phyloP scores from a whole-genome alignment of 1,140 invertebrate genomes.

The Limonius californicus region DNA sequence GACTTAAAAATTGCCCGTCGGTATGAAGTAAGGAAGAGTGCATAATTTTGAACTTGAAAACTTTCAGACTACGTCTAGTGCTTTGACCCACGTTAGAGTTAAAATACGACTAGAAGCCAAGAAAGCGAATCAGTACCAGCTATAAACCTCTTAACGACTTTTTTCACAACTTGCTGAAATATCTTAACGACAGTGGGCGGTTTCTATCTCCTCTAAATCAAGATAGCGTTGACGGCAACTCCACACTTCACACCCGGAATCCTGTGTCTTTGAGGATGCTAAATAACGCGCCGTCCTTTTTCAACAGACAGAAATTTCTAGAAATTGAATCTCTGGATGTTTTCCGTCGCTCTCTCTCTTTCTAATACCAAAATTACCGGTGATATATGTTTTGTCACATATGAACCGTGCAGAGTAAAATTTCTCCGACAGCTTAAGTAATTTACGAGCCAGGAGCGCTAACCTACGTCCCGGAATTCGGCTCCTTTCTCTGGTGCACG shows the following conservation, averaged over 20 bases:
- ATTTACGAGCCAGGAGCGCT: not conserved
- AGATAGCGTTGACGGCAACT: slow-evolving; percentile 1
- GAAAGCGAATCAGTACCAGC: slow-evolving; percentile 7
- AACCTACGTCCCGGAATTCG: not conserved
- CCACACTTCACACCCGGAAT: not conserved
- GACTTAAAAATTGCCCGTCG: not conserved
- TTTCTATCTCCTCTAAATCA: slow-evolving; percentile 5
- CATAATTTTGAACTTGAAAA: not conserved
- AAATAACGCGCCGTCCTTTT: not conserved
- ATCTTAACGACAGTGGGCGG: slow-evolving; percentile 1
- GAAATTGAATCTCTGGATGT: not conserved
- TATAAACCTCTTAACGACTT: slow-evolving; percentile 14
- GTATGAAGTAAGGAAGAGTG: not conserved
- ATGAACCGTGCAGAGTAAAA: slow-evolving; percentile 12
- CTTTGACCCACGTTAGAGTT: not conserved
- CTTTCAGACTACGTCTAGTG: not conserved
- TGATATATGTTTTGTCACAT: slow-evolving; percentile 15
- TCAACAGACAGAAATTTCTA: not conserved
- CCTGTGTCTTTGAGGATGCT: not conserved
- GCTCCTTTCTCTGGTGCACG: not conserved
- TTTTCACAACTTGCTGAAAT: slow-evolving; percentile 10
- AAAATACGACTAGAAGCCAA: not conserved
- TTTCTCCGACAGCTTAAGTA: slow-evolving; percentile 12
- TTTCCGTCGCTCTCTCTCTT: not conserved
- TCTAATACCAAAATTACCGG: not conserved